A percentile compares a stretch with the other conserved stretches of the same genome.
These are phyloP conservation scores for Dysmachus trigonus DNA, from an alignment of 2,888 invertebrate species.

Conservation along the genomic window DNA sequence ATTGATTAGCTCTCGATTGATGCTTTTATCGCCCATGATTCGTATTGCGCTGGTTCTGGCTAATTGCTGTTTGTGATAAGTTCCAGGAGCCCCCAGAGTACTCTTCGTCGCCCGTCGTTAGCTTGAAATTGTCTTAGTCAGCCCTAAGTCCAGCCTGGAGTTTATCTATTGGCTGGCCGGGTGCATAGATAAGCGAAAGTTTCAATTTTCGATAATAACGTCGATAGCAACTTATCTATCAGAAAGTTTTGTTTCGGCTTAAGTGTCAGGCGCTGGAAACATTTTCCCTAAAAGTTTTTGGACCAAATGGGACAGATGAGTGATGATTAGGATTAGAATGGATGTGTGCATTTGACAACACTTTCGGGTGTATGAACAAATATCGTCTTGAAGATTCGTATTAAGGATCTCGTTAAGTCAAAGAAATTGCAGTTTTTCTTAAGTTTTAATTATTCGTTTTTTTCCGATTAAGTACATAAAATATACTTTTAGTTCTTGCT, in stretches of 20 bases:
- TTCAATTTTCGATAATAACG: not conserved
- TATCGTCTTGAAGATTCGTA: not conserved
- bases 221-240: conserved; percentile 14
- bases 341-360: not conserved
- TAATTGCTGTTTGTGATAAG: not conserved
- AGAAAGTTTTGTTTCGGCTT: not conserved
- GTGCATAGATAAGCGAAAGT: conserved; percentile 27
- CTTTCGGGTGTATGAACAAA: not conserved
- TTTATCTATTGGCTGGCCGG: not conserved
- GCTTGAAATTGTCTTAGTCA: conserved; percentile 8
- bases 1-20: not conserved
- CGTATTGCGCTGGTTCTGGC: not conserved
- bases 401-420: not conserved
- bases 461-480: no score
- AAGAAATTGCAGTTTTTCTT: not conserved
- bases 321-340: not conserved
- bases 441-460: conserved; percentile 37
- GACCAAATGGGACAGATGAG: not conserved
- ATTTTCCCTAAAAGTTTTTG: not conserved
- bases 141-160: not conserved
- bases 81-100: not conserved
- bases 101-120: not conserved
- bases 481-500: no score
- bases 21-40: not conserved
- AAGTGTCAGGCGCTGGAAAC: conserved; percentile 1